These are phyloP conservation scores for Rhynchonycteris naso DNA, from an alignment of 2,797 vertebrate species.

Conservation along the genomic window DNA sequence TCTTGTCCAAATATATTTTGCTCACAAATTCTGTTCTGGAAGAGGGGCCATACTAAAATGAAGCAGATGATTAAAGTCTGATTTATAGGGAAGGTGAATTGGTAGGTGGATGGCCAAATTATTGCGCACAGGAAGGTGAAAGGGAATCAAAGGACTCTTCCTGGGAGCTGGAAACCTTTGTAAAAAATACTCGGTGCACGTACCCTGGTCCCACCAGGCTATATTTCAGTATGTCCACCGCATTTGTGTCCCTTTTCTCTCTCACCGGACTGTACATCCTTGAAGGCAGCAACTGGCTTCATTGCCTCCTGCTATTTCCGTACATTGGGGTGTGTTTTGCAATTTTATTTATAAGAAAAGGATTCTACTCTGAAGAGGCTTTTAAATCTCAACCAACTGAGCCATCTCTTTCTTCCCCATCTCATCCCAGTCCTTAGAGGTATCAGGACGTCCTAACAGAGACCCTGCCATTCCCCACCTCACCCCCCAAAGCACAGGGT, in stretches of 20 bases:
- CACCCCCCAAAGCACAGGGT: background rate
- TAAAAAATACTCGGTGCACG: background rate
- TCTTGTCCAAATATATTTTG: conserved; percentile 68
- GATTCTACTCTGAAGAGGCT: background rate
- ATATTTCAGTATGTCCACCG: background rate
- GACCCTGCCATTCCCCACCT: too few species aligned
- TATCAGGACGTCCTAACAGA: background rate
- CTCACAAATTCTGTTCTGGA: conserved; percentile 50
- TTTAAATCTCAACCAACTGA: background rate
- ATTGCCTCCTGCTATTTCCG: background rate
- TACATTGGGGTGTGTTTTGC: background rate
- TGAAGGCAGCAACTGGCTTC: background rate
- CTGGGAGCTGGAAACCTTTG: conserved; percentile 46
- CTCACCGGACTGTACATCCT: background rate
- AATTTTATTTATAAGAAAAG: conserved; percentile 19
- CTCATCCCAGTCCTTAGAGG: background rate
- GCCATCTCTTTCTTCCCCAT: background rate
- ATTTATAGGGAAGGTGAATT: conserved; percentile 65
- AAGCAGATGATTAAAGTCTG: conserved; percentile 58
- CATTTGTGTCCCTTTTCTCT: background rate
- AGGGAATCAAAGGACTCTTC: conserved; percentile 18
- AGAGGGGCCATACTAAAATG: conserved; percentile 20
- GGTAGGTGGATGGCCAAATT: conserved; percentile 45
- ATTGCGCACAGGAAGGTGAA: conserved; percentile 46
- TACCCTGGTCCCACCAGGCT: background rate